Base-by-base conservation (phyloP, 2,888 invertebrate genomes). In the Tinea trinotella region DNA sequence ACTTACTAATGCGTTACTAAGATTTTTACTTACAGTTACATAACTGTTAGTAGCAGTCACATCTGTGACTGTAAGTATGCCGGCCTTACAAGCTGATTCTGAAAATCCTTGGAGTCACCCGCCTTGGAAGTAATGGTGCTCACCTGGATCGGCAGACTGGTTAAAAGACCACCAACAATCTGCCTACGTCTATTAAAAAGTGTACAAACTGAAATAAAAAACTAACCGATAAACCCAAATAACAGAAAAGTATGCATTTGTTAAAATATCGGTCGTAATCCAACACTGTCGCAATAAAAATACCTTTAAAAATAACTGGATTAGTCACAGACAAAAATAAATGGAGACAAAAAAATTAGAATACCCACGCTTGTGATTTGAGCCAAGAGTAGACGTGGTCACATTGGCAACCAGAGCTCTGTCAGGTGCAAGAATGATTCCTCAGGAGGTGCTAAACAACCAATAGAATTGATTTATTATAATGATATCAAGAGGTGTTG, bases 251-350 rank as follows among this genome's bases (percentile, higher is more conserved):
- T 20, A n/a, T 22, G 22, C 50, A 68, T 70, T 69, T 68, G 71
- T 68, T 72, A 70, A 63, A 65, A 60, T 65, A 60, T 58, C 54
- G 58, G 55, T 59, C 64, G 75, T 72, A 76, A 78, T 70, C 64
- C 64, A 73, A 79, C 65, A 77, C 73, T 67, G 62, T 61, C 64
- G 68, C 68, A 74, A 76, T 75, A 73, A 73, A 74, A 72, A 74
- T 72, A 67, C 65, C 66, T 66, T 68, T 64, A 58, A 66, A 76
- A 80, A 79, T 76, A 80, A 68, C 72, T 56, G 59, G 57, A 67
- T 79, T 80, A 80, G 74, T 82, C 81, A 82, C 64, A 61, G 66
- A 63, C 70, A 56, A 61, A 74, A 80, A 80, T 78, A 78, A 68
- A 66, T 70, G 64, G 68, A 62, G 67, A 65, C 63, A 72, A 79